Evolutionary conservation across 2,888 invertebrate species (phyloP).

Genomic region (Schizotus pectinicornis): DNA sequence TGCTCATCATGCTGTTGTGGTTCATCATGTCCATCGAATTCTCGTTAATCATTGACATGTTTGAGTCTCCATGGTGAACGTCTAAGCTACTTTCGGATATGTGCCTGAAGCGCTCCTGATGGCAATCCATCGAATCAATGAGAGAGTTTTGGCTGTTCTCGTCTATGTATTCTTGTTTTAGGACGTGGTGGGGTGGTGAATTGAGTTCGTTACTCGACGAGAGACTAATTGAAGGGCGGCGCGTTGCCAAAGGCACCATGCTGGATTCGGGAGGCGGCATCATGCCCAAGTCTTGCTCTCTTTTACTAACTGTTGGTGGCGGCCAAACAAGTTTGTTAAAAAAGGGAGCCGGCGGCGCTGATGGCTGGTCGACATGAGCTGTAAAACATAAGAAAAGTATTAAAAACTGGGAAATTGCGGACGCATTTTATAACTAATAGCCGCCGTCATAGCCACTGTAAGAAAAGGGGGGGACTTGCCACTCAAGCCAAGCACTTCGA

Average conservation of each 20-base stretch:
- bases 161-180: slow-evolving; percentile 74
- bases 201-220: slow-evolving; percentile 65
- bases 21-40: slow-evolving; percentile 61
- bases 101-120: slow-evolving; percentile 51
- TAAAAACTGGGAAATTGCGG: slow-evolving; percentile 44
- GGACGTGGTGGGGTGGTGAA: slow-evolving; percentile 60
- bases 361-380: slow-evolving; percentile 52
- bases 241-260: slow-evolving; percentile 65
- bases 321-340: slow-evolving; percentile 51
- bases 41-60: slow-evolving; percentile 59
- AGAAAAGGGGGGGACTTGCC: slow-evolving; percentile 55
- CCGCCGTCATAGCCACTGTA: slow-evolving; percentile 59
- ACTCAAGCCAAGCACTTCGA: slow-evolving; percentile 52
- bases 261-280: slow-evolving; percentile 73
- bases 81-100: slow-evolving; percentile 59
- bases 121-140: slow-evolving; percentile 50
- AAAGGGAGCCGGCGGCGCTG: slow-evolving; percentile 36
- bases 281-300: slow-evolving; percentile 66
- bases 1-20: slow-evolving; percentile 41
- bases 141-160: slow-evolving; percentile 74
- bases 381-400: slow-evolving; percentile 54
- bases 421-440: slow-evolving; percentile 45
- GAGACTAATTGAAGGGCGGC: slow-evolving; percentile 64
- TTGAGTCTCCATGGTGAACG: slow-evolving; percentile 56
- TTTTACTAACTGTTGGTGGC: slow-evolving; percentile 57